Base-by-base conservation (phyloP, 2,888 invertebrate genomes). In the Gordius sp. region DNA sequence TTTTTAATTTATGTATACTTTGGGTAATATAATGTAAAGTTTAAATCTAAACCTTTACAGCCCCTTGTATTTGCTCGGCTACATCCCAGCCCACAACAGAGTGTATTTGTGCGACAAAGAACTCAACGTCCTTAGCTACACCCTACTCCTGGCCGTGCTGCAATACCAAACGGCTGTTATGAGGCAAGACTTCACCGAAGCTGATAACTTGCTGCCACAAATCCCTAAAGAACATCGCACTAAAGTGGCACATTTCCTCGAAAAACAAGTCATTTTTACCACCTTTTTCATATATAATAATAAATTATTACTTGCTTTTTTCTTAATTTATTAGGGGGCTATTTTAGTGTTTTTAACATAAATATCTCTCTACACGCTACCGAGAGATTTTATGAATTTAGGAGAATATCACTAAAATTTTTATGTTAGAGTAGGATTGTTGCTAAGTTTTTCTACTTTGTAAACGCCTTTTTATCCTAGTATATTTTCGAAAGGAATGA, bases 141-240 rank as follows among this genome's bases (percentile, higher is more conserved):
- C 74, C 39, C 68, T 77, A 56, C 76, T 91, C 60, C 73, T 93
- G 52, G 85, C 91, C 1, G 91, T 93, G 13, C 75, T 99, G 58
- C 93, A 97, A 71, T 97, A 99, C 69, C 97, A 97, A 73, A 97
- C 97, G 16, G 97, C 93, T n/a, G 93, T 97, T 26, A 97, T 99
- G 93, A 75, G 93, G 61, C 76, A 81, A 59, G 91, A 93, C 71
- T 91, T 93, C 68, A 82, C 82, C 65, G 85, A 85, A 0, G 91
- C 93, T 0, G 87, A 93, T 69, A 76, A 80, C 60, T 27, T 54
- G 4, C 27, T 54, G 2, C 27, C 28, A 4, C 16, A 4, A 4
- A 54, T 54, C 8, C 93, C 97, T 0, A 81, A 81, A 66, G 91
- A 91, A 64, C 91, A 97, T 67, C 77, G 93, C 62, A 93, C 91